Evolutionary conservation across 1,140 invertebrate genomes (phyloP), one percentile per base, ranked within the genome.

Genomic region (Scaptomyza hsui): DNA sequence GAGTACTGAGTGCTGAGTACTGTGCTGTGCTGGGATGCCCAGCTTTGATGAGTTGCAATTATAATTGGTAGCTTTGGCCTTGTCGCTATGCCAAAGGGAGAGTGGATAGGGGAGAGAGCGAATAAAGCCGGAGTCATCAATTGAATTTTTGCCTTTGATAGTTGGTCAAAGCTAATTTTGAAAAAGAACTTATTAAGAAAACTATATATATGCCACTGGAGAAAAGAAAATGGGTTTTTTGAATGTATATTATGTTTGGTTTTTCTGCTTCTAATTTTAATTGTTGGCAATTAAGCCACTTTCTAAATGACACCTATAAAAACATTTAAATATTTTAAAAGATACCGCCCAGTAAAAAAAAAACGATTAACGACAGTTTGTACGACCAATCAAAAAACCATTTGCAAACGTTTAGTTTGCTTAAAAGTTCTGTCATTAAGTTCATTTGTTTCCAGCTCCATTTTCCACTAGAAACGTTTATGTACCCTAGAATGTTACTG

Each of bases 11-110:
- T 21, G 12, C 24, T 18, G 19, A 21, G 2, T 21, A 4, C 19
- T 29, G 5, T 29, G 26, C 26, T 13, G 21, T n/a, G n/a, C n/a
- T n/a, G 12, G 6, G 53, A n/a, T n/a, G 29, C 15, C 18, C 19
- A 32, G 52, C 71, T 75, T 76, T 76, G 71, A 76, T 74, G 64
- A 76, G 53, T 76, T 76, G 70, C 73, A 76, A 76, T 76, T 76
- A 76, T 73, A 76, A 76, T 70, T 70, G 39, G 64, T 39, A 26
- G 67, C 21, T 29, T 65, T 75, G 72, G 57, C 73, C 73, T 76
- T 76, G 70, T 32, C 29, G 61, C 16, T 44, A 32, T 18, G 21
- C 18, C 4, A 3, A 9, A 55, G 7, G 7, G 6, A 9, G n/a
- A n/a, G n/a, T n/a, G n/a, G n/a, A n/a, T n/a, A n/a, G 26, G 0